Percentiles rank a stretch among this genome's conserved stretches.
phyloP scores from a whole-genome alignment of 2,888 invertebrate genomes.

The Liopterus haemorrhoidalis region DNA sequence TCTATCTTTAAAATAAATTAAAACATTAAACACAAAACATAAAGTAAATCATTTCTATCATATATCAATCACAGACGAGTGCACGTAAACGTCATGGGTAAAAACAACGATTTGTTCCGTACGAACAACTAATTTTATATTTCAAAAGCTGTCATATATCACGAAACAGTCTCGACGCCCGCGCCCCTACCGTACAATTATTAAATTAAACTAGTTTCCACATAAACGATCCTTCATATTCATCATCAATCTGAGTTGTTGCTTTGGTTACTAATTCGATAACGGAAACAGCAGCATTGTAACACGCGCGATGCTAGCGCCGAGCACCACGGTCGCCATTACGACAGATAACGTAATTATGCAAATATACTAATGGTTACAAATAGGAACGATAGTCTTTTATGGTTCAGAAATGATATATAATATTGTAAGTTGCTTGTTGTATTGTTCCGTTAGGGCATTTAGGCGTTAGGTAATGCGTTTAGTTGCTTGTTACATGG shows the following conservation, averaged over 20 bases:
- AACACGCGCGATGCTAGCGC: slow-evolving; percentile 26
- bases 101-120: slow-evolving; percentile 18
- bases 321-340: slow-evolving; percentile 21
- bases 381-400: slow-evolving; percentile 31
- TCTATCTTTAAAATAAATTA: too few relatives aligned
- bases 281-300: slow-evolving; percentile 17
- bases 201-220: slow-evolving; percentile 40
- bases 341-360: slow-evolving; percentile 36
- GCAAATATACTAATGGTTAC: slow-evolving; percentile 37
- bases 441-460: too few relatives aligned
- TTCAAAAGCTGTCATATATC: slow-evolving; percentile 22
- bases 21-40: too few relatives aligned
- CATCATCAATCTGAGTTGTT: slow-evolving; percentile 38
- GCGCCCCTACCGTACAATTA: slow-evolving; percentile 34
- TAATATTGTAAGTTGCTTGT: slow-evolving; percentile 19
- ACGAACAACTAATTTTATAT: slow-evolving; percentile 23
- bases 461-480: too few relatives aligned
- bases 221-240: slow-evolving; percentile 37
- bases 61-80: too few relatives aligned
- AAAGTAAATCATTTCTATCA: too few relatives aligned
- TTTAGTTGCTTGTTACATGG: too few relatives aligned
- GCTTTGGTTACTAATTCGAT: slow-evolving; percentile 23
- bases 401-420: slow-evolving; percentile 24
- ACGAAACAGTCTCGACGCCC: too few relatives aligned
- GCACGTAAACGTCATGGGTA: too few relatives aligned